Conservation (phyloP, 1,140 invertebrate genomes). For the Glomeris maerens region DNA sequence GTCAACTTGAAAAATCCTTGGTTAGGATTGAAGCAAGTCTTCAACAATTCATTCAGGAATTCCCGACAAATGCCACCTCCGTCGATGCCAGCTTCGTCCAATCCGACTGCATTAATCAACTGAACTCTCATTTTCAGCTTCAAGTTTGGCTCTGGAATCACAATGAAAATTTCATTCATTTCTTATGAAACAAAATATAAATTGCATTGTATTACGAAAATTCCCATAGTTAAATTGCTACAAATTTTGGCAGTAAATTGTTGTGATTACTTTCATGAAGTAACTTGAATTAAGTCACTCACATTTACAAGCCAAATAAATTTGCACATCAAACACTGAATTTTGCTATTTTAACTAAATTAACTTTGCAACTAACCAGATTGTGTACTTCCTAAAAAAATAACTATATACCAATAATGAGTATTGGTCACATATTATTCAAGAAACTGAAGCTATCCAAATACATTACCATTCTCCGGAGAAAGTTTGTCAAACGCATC, state of each 20-base stretch:
- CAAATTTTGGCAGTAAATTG: not conserved
- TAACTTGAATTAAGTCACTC: too few species aligned
- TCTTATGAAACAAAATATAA: not conserved
- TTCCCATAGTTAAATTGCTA: not conserved
- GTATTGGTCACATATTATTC: too few species aligned
- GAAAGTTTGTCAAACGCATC: slow-evolving; percentile 92
- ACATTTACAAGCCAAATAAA: too few species aligned
- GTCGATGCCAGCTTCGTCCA: slow-evolving; percentile 91
- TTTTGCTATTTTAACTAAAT: too few species aligned
- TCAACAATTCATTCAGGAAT: slow-evolving; percentile 76
- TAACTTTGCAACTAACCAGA: too few species aligned
- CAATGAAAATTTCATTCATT: slow-evolving; percentile 3
- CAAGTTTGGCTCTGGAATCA: slow-evolving; percentile 60
- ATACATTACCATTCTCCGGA: slow-evolving; percentile 66
- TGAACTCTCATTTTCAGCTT: slow-evolving; percentile 73
- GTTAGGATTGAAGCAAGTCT: slow-evolving; percentile 93
- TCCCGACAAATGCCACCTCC: slow-evolving; percentile 82
- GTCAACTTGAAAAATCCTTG: slow-evolving; percentile 85
- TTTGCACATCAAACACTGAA: too few species aligned
- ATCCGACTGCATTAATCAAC: slow-evolving; percentile 71
- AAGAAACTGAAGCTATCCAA: not conserved
- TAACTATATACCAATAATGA: too few species aligned
- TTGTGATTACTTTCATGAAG: not conserved
- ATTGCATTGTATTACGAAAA: slow-evolving; percentile 6
- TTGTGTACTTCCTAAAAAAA: too few species aligned